phyloP scores from a whole-genome alignment of 2,113 vertebrate species.

The Nothocercus julius region DNA sequence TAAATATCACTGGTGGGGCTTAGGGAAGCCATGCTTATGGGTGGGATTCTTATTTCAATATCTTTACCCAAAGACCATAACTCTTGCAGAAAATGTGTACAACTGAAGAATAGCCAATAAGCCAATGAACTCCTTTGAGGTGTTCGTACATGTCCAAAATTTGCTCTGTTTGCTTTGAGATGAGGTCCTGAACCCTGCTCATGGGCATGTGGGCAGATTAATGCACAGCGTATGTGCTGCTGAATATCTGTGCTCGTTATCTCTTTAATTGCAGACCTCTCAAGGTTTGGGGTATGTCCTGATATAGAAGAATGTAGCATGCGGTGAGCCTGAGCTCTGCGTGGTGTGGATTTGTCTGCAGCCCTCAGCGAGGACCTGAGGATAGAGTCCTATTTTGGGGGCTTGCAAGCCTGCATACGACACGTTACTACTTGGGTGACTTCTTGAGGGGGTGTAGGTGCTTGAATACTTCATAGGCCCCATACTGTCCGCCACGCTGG shows the following conservation, averaged over 20 bases:
- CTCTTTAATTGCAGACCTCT: neutral
- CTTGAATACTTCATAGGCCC: neutral
- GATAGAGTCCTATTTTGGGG: neutral
- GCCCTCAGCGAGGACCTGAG: neutral
- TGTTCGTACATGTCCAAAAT: neutral
- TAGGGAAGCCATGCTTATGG: neutral
- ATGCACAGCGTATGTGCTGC: neutral
- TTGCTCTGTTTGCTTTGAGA: neutral
- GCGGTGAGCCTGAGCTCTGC: neutral
- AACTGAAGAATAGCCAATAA: neutral
- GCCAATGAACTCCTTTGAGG: neutral
- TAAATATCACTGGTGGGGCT: neutral
- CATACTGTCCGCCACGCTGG: neutral
- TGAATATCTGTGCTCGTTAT: neutral
- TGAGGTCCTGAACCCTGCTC: neutral
- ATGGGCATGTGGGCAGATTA: neutral
- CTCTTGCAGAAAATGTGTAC: neutral
- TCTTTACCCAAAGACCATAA: neutral
- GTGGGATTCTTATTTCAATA: neutral
- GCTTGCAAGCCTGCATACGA: neutral
- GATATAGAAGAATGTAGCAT: neutral
- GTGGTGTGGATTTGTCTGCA: neutral
- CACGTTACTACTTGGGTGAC: fast-evolving
- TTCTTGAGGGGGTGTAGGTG: neutral
- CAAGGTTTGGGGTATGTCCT: neutral